Evolutionary conservation across 2,113 vertebrate genomes (phyloP), one percentile per base, ranked within the genome.

Genomic region (Balaeniceps rex): DNA sequence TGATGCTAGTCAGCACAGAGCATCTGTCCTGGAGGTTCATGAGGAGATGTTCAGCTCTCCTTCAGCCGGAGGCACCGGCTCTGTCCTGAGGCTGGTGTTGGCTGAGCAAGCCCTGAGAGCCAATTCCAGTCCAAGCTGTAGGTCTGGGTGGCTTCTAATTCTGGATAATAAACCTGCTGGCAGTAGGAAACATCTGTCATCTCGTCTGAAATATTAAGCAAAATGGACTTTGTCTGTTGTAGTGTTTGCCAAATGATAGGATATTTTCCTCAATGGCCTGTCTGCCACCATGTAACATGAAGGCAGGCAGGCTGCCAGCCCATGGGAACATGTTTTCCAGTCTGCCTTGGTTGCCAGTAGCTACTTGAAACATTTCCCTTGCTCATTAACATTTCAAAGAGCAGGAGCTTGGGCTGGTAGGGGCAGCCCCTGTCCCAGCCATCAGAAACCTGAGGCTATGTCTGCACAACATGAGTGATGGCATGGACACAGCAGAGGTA

Each of bases 231-330:
- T 76, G 47, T 78, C 85, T 95, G 57, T 76, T 81, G 72, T 68
- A 70, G 29, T 21, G 33, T 78, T 94, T 88, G 91, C 92, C 80
- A 95, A 64, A 74, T 34, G 85, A 76, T 42, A 51, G 88, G 77
- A 31, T 70, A 22, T 91, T 97, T 96, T 95, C 74, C 68, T 95
- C 78, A 66, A 17, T 61, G 90, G 77, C 75, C 64, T 92, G 38
- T 83, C 92, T 94, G 83, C 71, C 83, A 70, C 81, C 66, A n/a
- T 1, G 46, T 44, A 76, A 76, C n/a, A 24, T 33, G 66, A 83
- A 88, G 83, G 64, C 85, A 79, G 76, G 94, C 91, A 89, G 69
- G 51, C 57, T 95, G 88, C 92, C 92, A 96, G 91, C 86, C 77
- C 87, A 68, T 66, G 55, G 63, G 66, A 92, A 70, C 0, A 1